Percentiles rank a stretch among this genome's conserved stretches.
phyloP scores from a whole-genome alignment of 1,140 invertebrate species.

The Maniola jurtina region DNA sequence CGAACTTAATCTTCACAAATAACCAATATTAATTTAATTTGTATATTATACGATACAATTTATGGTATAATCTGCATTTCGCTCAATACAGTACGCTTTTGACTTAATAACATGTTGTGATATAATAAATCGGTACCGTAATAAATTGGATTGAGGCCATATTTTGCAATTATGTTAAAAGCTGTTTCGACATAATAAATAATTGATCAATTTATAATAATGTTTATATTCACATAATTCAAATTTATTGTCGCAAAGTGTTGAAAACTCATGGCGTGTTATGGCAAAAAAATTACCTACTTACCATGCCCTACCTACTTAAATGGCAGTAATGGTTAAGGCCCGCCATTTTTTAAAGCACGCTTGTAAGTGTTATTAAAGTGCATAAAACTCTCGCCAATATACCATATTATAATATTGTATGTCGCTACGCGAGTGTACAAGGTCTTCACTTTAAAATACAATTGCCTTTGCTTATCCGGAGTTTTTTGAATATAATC shows the following conservation, averaged over 20 bases:
- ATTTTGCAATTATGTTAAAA: constrained; percentile 11
- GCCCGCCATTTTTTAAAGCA: too few relatives aligned
- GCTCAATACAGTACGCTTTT: constrained; percentile 8
- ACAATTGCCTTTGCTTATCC: too few relatives aligned
- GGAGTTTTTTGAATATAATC: too few relatives aligned
- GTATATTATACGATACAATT: constrained; percentile 1
- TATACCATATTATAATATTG: too few relatives aligned
- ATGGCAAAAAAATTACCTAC: too few relatives aligned
- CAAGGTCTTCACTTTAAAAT: too few relatives aligned
- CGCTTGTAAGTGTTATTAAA: too few relatives aligned
- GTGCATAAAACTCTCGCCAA: too few relatives aligned
- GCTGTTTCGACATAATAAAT: neutral
- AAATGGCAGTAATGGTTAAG: too few relatives aligned
- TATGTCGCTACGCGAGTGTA: too few relatives aligned
- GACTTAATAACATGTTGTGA: neutral
- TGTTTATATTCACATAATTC: neutral
- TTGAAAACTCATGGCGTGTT: too few relatives aligned
- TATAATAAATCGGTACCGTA: constrained; percentile 7
- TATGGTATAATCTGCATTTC: constrained; percentile 1
- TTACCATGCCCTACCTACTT: too few relatives aligned
- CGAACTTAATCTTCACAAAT: constrained; percentile 63
- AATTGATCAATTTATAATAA: constrained; percentile 6
- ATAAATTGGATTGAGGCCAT: constrained; percentile 10
- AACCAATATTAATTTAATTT: constrained; percentile 48
- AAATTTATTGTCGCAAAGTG: neutral